Conservation (phyloP, 2,113 vertebrate genomes). For the Rhinolophus sinicus region DNA sequence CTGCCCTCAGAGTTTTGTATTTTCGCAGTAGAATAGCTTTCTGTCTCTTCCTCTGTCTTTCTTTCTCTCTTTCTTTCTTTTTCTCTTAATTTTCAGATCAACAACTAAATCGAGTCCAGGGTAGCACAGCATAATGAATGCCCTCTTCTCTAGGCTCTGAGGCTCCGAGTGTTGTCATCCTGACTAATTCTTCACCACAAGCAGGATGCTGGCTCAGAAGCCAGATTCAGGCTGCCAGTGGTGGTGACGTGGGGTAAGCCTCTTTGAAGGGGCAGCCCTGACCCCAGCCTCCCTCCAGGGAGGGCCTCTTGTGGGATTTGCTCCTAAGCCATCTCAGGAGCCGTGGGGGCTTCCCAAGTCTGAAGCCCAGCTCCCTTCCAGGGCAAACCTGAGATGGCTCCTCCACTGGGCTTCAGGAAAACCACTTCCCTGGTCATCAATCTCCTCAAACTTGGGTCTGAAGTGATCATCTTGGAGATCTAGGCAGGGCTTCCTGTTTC, state of each 20-base stretch:
- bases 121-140: background rate
- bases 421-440: background rate
- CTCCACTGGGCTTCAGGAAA: background rate
- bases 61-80: background rate
- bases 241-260: background rate
- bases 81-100: constrained; percentile 21
- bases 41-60: background rate
- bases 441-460: background rate
- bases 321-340: background rate
- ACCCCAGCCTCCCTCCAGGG: background rate
- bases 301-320: background rate
- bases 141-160: background rate
- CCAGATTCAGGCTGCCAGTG: background rate
- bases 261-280: background rate
- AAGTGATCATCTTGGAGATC: background rate
- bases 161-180: background rate
- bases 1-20: background rate
- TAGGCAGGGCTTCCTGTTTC: constrained; percentile 59
- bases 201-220: background rate
- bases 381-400: background rate
- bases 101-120: background rate
- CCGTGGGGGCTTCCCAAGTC: background rate
- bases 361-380: background rate
- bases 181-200: background rate
- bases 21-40: background rate